Conservation (phyloP, 2,113 vertebrate genomes). For the Furnarius figulus region DNA sequence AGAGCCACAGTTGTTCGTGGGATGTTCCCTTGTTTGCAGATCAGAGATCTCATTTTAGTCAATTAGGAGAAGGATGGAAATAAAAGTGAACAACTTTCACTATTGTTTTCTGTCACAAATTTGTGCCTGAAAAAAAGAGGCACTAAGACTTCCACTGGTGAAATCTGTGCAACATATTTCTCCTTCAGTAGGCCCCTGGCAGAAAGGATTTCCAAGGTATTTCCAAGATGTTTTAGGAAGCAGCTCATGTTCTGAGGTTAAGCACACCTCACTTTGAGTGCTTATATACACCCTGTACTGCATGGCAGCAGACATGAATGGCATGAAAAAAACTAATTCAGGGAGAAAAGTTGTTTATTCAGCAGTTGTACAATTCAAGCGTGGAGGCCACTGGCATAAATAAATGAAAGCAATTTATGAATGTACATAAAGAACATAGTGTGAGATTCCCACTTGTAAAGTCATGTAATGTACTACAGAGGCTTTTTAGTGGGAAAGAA, state of each 20-base stretch:
- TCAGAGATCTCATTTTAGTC: not conserved
- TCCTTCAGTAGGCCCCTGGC: not conserved
- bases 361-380: not conserved
- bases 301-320: not conserved
- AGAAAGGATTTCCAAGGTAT: not conserved
- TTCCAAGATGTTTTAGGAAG: not conserved
- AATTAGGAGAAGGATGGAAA: not conserved
- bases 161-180: not conserved
- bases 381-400: not conserved
- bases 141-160: not conserved
- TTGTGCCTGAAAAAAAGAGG: not conserved
- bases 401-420: slow-evolving; percentile 26
- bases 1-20: not conserved
- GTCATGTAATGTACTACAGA: not conserved
- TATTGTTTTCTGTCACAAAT: not conserved
- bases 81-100: not conserved
- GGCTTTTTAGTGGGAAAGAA: slow-evolving; percentile 42
- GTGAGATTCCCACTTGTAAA: slow-evolving; percentile 20
- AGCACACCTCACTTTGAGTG: not conserved
- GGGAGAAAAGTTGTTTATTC: slow-evolving; percentile 22
- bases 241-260: not conserved
- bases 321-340: not conserved
- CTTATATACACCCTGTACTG: not conserved
- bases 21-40: not conserved
- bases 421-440: not conserved